Evolutionary conservation across 2,113 vertebrate genomes (phyloP), one percentile per base, ranked within the genome.

Genomic region (Anarhynchus alexandrinus): DNA sequence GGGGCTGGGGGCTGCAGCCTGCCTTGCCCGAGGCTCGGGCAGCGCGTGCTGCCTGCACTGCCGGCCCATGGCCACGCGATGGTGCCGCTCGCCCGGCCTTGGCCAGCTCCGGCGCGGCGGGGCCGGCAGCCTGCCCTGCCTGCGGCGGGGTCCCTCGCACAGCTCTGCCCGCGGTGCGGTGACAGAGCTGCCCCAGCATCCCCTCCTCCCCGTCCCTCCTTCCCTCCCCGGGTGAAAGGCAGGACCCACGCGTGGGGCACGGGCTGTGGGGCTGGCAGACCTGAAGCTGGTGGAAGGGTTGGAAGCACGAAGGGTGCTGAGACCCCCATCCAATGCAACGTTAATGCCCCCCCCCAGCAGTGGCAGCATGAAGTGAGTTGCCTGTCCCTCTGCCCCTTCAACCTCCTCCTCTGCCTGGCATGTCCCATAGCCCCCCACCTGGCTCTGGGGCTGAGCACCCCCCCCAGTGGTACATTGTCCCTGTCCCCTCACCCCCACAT

Each of bases 81-180:
- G 96, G 96, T 25, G 96, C 96, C 88, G n/a, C 92, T 93, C 69
- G 51, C 94, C 94, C 82, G 82, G 52, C 43, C 91, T 82, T 95
- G 80, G 91, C 70, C 73, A 6, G 66, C 93, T 67, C 77, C 32
- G 34, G 84, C 18, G 0, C 45, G 42, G 34, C 58, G 0, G 42
- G 21, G 67, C 82, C 59, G 91, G 81, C 81, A 86, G 27, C 58
- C 42, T 5, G 82, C 84, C 47, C 64, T 71, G 83, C 57, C 71
- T 3, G 6, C n/a, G 0, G 6, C 8, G 10, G 45, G 29, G n/a
- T 14, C 12, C 43, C 8, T 11, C 54, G 29, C 54, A 6, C 54
- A 19, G 82, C 84, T 42, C 64, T 71, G 83, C 57, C 71, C 2
- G 6, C n/a, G 0, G 6, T 6, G 10, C 40, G 29, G 17, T 21